Evolutionary conservation across 2,797 vertebrate species (phyloP).

Genomic region (Esox masquinongy): DNA sequence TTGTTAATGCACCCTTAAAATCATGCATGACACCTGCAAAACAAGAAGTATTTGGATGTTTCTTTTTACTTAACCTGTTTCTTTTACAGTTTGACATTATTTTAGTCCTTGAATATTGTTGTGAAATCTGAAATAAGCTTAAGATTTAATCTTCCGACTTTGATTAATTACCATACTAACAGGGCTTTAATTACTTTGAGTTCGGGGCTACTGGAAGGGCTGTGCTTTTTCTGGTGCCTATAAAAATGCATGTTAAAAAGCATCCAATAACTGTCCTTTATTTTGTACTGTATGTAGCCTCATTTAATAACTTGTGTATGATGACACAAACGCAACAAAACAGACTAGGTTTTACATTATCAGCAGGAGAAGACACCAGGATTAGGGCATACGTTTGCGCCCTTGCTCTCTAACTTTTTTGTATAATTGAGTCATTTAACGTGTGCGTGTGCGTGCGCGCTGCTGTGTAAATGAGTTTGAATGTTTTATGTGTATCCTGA

Average conservation of each 20-base stretch:
- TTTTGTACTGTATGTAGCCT: slow-evolving; percentile 68
- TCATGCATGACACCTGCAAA: slow-evolving; percentile 81
- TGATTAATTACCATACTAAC: slow-evolving; percentile 66
- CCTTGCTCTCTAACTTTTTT: slow-evolving; percentile 77
- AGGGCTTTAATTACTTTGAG: slow-evolving; percentile 74
- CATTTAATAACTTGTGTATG: slow-evolving; percentile 77
- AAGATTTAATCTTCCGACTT: slow-evolving; percentile 72
- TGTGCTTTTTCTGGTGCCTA: slow-evolving; percentile 74
- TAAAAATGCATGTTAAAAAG: slow-evolving; percentile 75
- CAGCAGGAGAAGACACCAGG: slow-evolving; percentile 54
- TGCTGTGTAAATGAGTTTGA: slow-evolving; percentile 54
- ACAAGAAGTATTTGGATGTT: slow-evolving; percentile 72
- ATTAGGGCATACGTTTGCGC: slow-evolving; percentile 49
- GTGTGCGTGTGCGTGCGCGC: slow-evolving; percentile 58
- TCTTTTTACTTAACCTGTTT: slow-evolving; percentile 42
- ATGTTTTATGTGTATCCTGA: slow-evolving; percentile 62
- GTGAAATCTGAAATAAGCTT: slow-evolving; percentile 63
- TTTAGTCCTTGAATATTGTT: slow-evolving; percentile 53
- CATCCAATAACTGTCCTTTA: slow-evolving; percentile 59
- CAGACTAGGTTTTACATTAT: slow-evolving; percentile 68
- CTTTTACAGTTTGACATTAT: slow-evolving; percentile 65
- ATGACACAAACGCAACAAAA: slow-evolving; percentile 62
- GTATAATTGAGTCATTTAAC: slow-evolving; percentile 76
- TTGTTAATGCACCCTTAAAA: slow-evolving; percentile 69
- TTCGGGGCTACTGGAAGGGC: slow-evolving; percentile 71